Conservation (phyloP, 2,888 invertebrate genomes). For the Athalia circularis region DNA sequence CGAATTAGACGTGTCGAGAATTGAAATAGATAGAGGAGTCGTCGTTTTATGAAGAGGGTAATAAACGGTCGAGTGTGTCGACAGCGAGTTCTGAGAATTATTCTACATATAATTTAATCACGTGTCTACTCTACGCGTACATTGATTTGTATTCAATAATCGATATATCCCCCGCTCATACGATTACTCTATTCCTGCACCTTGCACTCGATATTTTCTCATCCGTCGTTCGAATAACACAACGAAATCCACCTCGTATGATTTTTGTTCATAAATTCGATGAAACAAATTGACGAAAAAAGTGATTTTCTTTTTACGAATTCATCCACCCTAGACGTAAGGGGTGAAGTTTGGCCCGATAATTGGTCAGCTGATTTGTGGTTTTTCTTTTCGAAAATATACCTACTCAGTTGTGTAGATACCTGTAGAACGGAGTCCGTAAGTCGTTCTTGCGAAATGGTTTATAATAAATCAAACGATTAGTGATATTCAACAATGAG, state of each 20-base stretch:
- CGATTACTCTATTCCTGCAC: not conserved
- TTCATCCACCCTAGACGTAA: too few species aligned
- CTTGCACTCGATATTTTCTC: constrained; percentile 49
- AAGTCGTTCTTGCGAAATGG: not conserved
- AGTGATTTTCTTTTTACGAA: too few species aligned
- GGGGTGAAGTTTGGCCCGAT: too few species aligned
- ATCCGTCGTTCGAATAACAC: constrained; percentile 48
- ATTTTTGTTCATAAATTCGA: too few species aligned
- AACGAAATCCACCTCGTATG: not conserved
- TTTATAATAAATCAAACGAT: constrained; percentile 24
- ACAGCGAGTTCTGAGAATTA: not conserved
- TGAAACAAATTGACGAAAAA: too few species aligned
- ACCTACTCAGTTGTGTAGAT: not conserved
- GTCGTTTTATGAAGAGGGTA: too few species aligned
- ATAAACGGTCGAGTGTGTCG: too few species aligned
- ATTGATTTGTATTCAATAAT: constrained; percentile 35
- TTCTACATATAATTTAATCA: too few species aligned
- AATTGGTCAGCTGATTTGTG: too few species aligned
- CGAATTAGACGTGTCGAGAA: too few species aligned
- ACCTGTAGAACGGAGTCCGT: not conserved
- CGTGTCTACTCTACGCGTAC: too few species aligned
- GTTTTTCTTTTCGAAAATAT: not conserved
- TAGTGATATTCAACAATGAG: not conserved
- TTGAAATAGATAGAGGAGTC: too few species aligned
- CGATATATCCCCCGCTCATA: constrained; percentile 5